Evolutionary conservation across 2,113 vertebrate species (phyloP), one percentile per base, ranked within the genome.

Genomic region (Ranitomeya imitator): DNA sequence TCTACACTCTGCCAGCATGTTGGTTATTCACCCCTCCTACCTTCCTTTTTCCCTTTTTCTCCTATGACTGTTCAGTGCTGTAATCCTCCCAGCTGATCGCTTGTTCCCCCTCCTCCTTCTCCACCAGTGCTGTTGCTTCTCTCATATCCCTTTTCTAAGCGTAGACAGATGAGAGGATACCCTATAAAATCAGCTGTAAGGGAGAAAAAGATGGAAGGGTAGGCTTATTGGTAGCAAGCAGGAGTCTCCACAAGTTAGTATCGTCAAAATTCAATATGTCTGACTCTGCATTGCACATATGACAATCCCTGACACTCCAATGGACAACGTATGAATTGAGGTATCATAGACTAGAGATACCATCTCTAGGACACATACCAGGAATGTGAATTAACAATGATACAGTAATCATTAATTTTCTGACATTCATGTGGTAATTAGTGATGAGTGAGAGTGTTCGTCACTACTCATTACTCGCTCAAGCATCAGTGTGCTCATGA

Each of bases 211-310:
- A 81, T 65, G 77, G 11, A 31, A 16, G 37, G 80, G 65, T 7
- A 45, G 89, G 91, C 92, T 93, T 92, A 93, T 94, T 95, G 95
- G 95, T 95, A 91, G 90, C 90, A 91, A 91, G 93, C 93, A 87
- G 95, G 95, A 92, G 93, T 91, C 79, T 16, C 57, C 8, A 73
- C 21, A 18, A 6, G 12, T 7, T 52, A 63, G 10, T 65, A 15
- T 65, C 9, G 51, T 51, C 61, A 19, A n/a, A 45, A 57, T 45
- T 52, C 67, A 82, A 81, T 65, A 83, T 61, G 79, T 88, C 78
- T n/a, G n/a, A n/a, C n/a, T n/a, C n/a, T 9, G 14, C 51, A 13
- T 73, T 11, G 63, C 54, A 71, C 57, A 26, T 16, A 23, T 55
- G 45, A 26, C 0, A 16, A 51, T 14, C 13, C 18, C 61, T 23